A percentile compares a stretch with the other conserved stretches of the same genome.
Evolutionary conservation across 1,140 invertebrate species (phyloP).

Genomic region (Hylaeus anthracinus): DNA sequence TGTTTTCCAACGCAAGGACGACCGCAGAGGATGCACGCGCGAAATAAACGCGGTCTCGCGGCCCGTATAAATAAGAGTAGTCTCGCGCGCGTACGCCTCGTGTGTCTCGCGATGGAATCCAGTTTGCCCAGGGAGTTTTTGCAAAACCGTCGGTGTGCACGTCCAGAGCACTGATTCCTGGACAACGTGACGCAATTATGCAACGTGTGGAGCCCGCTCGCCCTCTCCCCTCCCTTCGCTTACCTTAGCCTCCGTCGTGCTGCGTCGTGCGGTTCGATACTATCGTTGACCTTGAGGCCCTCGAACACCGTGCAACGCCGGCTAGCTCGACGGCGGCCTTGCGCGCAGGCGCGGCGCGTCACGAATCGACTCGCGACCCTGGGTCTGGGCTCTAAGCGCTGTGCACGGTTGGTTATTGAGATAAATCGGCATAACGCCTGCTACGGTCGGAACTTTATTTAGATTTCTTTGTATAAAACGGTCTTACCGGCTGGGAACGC

Average conservation of each 20-base stretch:
- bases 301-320: constrained; percentile 39
- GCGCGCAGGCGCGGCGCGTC: constrained; percentile 27
- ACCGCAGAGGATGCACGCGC: constrained; percentile 12
- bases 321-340: constrained; percentile 38
- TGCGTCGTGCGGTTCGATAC: constrained; percentile 35
- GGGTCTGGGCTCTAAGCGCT: constrained; percentile 4
- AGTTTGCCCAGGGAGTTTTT: constrained; percentile 57
- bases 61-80: constrained; percentile 6
- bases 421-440: constrained; percentile 31
- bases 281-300: constrained; percentile 60
- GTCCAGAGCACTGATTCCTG: constrained; percentile 53
- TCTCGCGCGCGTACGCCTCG: not conserved
- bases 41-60: constrained; percentile 14
- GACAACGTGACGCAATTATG: constrained; percentile 67
- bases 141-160: constrained; percentile 34
- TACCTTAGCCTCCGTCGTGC: not conserved
- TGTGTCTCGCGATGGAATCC: constrained; percentile 43
- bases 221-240: not conserved
- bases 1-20: constrained; percentile 9
- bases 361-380: constrained; percentile 43
- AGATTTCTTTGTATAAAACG: constrained; percentile 17
- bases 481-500: not conserved
- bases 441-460: not conserved
- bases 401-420: constrained; percentile 23
- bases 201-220: constrained; percentile 39